phyloP scores from a whole-genome alignment of 2,113 vertebrate species.

The Gobius niger region DNA sequence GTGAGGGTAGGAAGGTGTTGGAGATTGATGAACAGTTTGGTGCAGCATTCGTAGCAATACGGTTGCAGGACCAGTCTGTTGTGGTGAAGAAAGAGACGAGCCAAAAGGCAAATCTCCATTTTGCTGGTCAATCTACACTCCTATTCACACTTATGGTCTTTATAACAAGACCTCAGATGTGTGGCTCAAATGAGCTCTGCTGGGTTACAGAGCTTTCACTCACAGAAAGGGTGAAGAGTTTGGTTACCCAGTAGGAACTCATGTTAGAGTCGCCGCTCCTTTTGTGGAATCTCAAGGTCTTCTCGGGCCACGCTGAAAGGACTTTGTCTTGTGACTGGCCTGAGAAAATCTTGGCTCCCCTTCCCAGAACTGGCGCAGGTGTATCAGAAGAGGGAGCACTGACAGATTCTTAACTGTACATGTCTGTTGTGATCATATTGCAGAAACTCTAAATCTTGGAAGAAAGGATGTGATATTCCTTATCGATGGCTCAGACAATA shows the following conservation, averaged over 20 bases:
- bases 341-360: background rate
- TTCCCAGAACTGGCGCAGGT: background rate
- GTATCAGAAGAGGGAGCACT: background rate
- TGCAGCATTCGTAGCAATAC: background rate
- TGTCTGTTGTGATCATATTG: slow-evolving; percentile 33
- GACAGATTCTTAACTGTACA: background rate
- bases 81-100: background rate
- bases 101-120: background rate
- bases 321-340: background rate
- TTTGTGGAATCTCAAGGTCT: too few species aligned
- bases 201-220: background rate
- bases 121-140: slow-evolving; percentile 4
- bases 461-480: slow-evolving; percentile 92
- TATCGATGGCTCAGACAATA: slow-evolving; percentile 86
- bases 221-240: background rate
- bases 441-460: slow-evolving; percentile 67
- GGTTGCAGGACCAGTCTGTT: background rate
- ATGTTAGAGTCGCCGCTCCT: background rate
- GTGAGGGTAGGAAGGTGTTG: background rate
- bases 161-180: background rate
- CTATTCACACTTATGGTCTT: background rate
- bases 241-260: background rate
- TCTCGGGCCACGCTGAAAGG: background rate
- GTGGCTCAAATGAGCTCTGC: background rate
- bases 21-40: background rate